A percentile compares a stretch with the other conserved stretches of the same genome.
phyloP scores from a whole-genome alignment of 2,888 invertebrate genomes.

The Lycaena phlaeas region DNA sequence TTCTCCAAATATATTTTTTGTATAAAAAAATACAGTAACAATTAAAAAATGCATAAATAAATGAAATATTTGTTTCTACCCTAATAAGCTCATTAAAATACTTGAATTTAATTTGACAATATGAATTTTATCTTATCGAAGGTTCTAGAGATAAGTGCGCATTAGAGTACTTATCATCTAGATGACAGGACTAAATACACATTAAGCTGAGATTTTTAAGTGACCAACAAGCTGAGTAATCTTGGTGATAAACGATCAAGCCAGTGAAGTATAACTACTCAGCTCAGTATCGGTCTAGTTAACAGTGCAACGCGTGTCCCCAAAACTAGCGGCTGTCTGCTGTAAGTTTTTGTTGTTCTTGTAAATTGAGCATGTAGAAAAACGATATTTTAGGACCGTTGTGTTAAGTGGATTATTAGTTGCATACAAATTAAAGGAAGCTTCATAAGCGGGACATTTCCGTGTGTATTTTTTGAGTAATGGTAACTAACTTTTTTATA shows the following conservation, averaged over 20 bases:
- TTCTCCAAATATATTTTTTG: too few species aligned
- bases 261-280: not conserved
- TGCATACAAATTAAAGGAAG: too few species aligned
- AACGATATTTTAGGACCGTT: too few species aligned
- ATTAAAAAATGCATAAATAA: too few species aligned
- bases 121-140: constrained; percentile 22
- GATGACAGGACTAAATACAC: constrained; percentile 32
- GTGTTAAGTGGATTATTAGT: too few species aligned
- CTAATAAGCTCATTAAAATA: not conserved
- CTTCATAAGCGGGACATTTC: too few species aligned
- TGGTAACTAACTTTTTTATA: too few species aligned
- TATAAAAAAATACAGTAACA: too few species aligned
- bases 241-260: not conserved
- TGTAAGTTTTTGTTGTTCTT: not conserved
- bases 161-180: constrained; percentile 25
- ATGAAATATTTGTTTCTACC: too few species aligned
- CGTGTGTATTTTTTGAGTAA: too few species aligned
- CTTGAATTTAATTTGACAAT: constrained; percentile 15
- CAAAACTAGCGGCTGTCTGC: not conserved
- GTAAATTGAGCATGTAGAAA: too few species aligned
- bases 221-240: constrained; percentile 2
- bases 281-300: not conserved
- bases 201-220: constrained; percentile 30
- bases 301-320: not conserved
- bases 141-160: constrained; percentile 18